Base-by-base conservation (phyloP, 2,888 invertebrate genomes). In the Quadroppia sp. region DNA sequence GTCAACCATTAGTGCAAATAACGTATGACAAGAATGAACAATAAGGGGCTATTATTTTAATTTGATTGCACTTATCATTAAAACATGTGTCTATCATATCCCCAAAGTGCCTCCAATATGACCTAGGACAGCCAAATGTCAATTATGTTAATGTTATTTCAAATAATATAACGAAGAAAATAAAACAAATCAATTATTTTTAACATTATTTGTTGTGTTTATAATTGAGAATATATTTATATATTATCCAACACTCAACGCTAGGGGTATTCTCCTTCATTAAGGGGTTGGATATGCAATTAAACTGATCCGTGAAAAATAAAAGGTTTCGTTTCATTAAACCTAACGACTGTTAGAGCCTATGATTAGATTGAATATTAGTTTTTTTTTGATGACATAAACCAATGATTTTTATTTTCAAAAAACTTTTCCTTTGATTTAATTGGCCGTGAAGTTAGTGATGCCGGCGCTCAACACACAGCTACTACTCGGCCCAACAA, bases 241-340 rank as follows among this genome's bases (percentile, higher is more conserved):
- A n/a, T n/a, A n/a, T n/a, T n/a, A n/a, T n/a, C n/a, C 45, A 2
- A 17, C 45, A 45, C n/a, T 45, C 13, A 7, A 17, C 45, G n/a
- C 15, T 13, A 45, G 7, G 13, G 7, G 13, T n/a, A 2, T 2
- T 45, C 15, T 45, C 7, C 45, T n/a, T n/a, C 45, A 50, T 50
- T 50, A 17, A 50, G 17, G 50, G 20, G 17, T 50, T 7, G 20
- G 7, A 50, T 7, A 50, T 50, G 20, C 20, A n/a, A n/a, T 17
- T 50, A 50, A 50, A 50, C 20, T 50, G n/a, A 50, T 50, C 50
- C 50, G 20, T 50, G 50, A 7, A 50, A 50, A 53, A 53, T 53
- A 53, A 53, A 17, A 11, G n/a, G 23, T 56, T 56, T 13, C 56
- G 56, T 28, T 13, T 56, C 56, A 56, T 56, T 56, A 28, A 23